Evolutionary conservation across 2,888 invertebrate species (phyloP), one percentile per base, ranked within the genome.

Genomic region (Nebria brevicollis): DNA sequence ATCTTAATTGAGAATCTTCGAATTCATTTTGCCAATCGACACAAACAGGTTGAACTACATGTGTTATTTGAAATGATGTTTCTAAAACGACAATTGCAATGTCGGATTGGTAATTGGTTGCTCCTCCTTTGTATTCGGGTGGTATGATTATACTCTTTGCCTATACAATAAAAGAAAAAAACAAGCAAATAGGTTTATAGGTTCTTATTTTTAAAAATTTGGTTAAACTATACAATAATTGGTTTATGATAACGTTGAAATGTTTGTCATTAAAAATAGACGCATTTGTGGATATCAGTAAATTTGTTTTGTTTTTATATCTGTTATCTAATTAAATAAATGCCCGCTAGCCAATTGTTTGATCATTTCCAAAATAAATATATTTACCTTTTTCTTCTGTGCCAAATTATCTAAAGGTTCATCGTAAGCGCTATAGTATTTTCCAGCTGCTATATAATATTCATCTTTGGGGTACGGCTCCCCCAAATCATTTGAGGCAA

Each of bases 41-140:
- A 83, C 89, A 89, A 10, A 89, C 86, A n/a, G 89, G 88, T 79
- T 87, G 87, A 8, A 89, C 87, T 11, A 86, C 84, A 64, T 83
- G 82, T 1, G 87, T 85, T 65, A 87, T 85, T 11, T 78, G 82
- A 54, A 89, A 86, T 11, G 82, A 74, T n/a, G 83, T 83, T 66
- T 84, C 83, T 26, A 88, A 82, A n/a, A 87, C 83, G 13, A 89
- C 42, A 4, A 89, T 77, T 0, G 89, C 89, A 75, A 89, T 86
- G 83, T 89, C 89, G 8, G 84, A 83, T 26, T 81, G 78, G 43
- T 42, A 81, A 66, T 54, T 81, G 2, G 72, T n/a, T 15, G 42
- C 6, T 15, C 41, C 41, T 66, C 73, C 81, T 77, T 64, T 20
- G 20, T 81, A 81, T 8, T 42, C 25, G 25, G 26, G 15, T 13